These are phyloP conservation scores for Psilanteris sp. DNA, from an alignment of 1,140 invertebrate species.

Conservation along the genomic window DNA sequence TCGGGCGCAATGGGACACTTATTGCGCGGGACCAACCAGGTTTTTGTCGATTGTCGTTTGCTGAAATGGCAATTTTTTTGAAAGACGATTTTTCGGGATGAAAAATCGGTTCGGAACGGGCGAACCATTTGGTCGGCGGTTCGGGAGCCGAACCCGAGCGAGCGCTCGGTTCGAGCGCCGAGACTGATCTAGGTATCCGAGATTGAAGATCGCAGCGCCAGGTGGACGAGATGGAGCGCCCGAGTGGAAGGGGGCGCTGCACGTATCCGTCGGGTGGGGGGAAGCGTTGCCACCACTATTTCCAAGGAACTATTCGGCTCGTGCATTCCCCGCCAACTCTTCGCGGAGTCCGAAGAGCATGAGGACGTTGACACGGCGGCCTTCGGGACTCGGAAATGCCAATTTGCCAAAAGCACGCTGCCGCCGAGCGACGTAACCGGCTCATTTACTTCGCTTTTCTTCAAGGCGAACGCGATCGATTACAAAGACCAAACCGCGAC, in stretches of 20 bases:
- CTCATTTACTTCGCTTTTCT: conserved; percentile 39
- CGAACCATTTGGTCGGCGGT: too few relatives aligned
- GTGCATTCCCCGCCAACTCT: conserved; percentile 47
- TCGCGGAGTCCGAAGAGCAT: conserved; percentile 64
- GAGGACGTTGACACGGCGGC: conserved; percentile 75
- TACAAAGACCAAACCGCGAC: too few relatives aligned
- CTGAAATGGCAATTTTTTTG: too few relatives aligned
- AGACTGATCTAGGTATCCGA: conserved; percentile 50
- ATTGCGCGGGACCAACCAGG: too few relatives aligned
- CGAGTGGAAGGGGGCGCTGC: not conserved
- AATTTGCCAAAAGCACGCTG: conserved; percentile 56
- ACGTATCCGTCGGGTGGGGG: conserved; percentile 9
- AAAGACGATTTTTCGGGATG: too few relatives aligned
- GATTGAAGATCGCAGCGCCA: conserved; percentile 52
- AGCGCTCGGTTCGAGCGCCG: conserved; percentile 21
- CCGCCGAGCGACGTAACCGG: conserved; percentile 25
- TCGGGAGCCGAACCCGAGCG: too few relatives aligned
- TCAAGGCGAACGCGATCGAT: too few relatives aligned
- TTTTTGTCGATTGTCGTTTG: too few relatives aligned
- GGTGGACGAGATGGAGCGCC: conserved; percentile 24
- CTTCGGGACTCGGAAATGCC: conserved; percentile 64
- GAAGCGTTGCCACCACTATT: conserved; percentile 34
- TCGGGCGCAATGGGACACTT: too few relatives aligned
- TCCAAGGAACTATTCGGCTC: conserved; percentile 54
- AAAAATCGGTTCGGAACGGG: too few relatives aligned